These are phyloP conservation scores for Cheilosia pagana DNA, from an alignment of 2,888 invertebrate species.

Conservation along the genomic window DNA sequence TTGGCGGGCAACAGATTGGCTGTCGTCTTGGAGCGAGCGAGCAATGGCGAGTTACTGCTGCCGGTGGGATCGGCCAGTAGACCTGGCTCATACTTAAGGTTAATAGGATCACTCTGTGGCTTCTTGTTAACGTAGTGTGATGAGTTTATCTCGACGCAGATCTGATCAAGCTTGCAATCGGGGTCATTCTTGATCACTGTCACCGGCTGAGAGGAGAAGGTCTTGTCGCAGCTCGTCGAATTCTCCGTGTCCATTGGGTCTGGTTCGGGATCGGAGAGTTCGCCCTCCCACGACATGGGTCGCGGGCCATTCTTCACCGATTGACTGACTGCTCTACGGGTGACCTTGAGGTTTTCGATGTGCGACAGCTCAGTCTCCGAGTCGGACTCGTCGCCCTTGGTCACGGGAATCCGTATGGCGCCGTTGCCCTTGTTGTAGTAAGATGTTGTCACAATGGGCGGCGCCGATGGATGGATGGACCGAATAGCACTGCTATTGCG, in stretches of 20 bases:
- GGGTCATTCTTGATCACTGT: constrained; percentile 80
- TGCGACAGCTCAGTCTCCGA: constrained; percentile 83
- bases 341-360: constrained; percentile 84
- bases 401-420: constrained; percentile 79
- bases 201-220: constrained; percentile 44
- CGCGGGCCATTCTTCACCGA: constrained; percentile 85
- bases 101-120: constrained; percentile 82
- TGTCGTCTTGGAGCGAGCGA: constrained; percentile 86
- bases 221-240: constrained; percentile 75
- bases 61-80: constrained; percentile 75
- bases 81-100: constrained; percentile 82
- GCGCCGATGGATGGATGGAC: constrained; percentile 70
- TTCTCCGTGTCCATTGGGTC: constrained; percentile 84
- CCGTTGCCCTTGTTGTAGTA: constrained; percentile 79
- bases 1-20: constrained; percentile 88
- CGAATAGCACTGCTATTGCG: constrained; percentile 73
- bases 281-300: constrained; percentile 98
- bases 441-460: constrained; percentile 77
- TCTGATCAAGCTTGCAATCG: constrained; percentile 79
- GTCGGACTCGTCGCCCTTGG: constrained; percentile 82
- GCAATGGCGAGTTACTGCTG: constrained; percentile 86
- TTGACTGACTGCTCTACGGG: constrained; percentile 83
- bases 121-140: constrained; percentile 66
- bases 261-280: constrained; percentile 90
- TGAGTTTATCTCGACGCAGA: constrained; percentile 78